These are phyloP conservation scores for Pachypsylla venusta DNA, from an alignment of 1,140 invertebrate genomes.

Conservation along the genomic window DNA sequence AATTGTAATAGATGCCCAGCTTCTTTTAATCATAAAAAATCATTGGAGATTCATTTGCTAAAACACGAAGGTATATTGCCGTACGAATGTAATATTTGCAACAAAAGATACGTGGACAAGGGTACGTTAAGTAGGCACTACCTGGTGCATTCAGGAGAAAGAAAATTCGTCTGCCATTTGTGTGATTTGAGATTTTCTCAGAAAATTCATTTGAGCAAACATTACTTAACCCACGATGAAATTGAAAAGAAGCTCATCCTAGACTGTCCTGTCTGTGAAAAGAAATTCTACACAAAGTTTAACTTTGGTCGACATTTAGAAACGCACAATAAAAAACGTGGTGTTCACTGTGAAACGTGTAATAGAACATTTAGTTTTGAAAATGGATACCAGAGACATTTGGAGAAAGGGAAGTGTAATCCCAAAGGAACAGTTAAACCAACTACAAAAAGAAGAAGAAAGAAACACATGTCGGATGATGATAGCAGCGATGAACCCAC, in stretches of 20 bases:
- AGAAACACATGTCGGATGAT: neutral
- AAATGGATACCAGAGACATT: neutral
- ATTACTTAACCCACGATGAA: neutral
- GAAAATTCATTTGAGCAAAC: constrained; percentile 1
- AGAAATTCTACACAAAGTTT: constrained; percentile 8
- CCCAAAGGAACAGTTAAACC: neutral
- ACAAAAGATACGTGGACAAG: neutral
- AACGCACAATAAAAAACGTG: neutral
- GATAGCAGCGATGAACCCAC: neutral
- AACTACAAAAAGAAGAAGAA: neutral
- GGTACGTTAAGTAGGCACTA: neutral
- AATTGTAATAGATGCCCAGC: neutral
- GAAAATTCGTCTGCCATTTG: neutral
- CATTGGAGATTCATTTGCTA: constrained; percentile 1
- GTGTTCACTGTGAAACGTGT: neutral
- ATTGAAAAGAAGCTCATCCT: constrained; percentile 2
- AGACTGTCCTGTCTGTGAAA: neutral
- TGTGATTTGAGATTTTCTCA: constrained; percentile 1
- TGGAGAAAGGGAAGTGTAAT: constrained; percentile 4
- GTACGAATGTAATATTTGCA: constrained; percentile 1
- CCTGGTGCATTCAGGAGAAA: constrained; percentile 1
- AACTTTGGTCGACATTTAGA: neutral
- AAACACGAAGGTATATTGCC: neutral
- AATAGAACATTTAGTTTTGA: constrained; percentile 1
- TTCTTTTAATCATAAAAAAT: neutral